Evolutionary conservation across 92 coral and sea anemone species (phyloP).

Genomic region (Bergia puertoricense): DNA sequence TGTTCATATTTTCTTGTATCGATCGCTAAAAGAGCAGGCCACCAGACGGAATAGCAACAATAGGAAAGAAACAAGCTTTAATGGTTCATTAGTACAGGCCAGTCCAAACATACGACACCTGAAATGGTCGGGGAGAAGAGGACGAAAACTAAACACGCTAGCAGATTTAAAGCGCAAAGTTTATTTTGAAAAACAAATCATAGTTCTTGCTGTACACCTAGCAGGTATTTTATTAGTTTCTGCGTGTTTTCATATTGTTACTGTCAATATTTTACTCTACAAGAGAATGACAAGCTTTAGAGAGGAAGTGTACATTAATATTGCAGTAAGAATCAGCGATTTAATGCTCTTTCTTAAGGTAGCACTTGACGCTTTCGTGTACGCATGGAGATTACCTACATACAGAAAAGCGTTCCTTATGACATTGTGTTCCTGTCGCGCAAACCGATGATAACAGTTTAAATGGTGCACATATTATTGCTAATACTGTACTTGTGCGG

Average conservation of each 20-base stretch:
- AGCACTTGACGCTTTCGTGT: slow-evolving; percentile 78
- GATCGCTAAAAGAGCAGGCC: slow-evolving; percentile 62
- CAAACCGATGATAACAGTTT: no score
- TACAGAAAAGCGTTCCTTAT: slow-evolving; percentile 66
- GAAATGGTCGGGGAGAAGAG: not conserved
- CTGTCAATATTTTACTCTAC: slow-evolving; percentile 63
- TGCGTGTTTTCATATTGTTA: slow-evolving; percentile 62
- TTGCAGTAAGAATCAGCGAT: slow-evolving; percentile 74
- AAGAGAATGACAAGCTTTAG: slow-evolving; percentile 20
- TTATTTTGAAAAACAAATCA: slow-evolving; percentile 61
- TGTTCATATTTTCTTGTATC: slow-evolving; percentile 64
- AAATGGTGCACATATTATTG: no score
- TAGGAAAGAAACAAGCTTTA: not conserved
- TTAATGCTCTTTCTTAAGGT: slow-evolving; percentile 69
- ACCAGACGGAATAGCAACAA: not conserved
- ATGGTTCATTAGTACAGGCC: not conserved
- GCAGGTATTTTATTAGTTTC: slow-evolving; percentile 63
- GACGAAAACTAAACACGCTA: not conserved
- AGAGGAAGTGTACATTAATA: slow-evolving; percentile 62
- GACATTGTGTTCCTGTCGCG: slow-evolving; percentile 14
- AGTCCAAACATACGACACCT: not conserved
- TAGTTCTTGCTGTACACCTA: slow-evolving; percentile 58
- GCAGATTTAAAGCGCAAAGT: slow-evolving; percentile 1
- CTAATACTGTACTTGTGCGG: no score
- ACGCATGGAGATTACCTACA: slow-evolving; percentile 82